Conservation (phyloP, 2,888 invertebrate species). For the Rhingia rostrata region DNA sequence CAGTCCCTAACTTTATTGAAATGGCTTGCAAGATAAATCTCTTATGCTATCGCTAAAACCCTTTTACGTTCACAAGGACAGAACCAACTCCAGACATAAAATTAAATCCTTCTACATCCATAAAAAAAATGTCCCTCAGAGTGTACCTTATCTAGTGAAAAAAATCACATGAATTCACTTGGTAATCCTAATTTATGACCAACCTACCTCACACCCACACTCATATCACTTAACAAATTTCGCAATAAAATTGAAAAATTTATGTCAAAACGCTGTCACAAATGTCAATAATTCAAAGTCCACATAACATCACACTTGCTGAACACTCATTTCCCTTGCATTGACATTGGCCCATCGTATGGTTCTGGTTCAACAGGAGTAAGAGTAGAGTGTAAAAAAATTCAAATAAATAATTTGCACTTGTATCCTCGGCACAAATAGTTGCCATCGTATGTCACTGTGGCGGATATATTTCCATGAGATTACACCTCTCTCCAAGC, state of each 20-base stretch:
- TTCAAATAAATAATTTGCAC: slow-evolving; percentile 52
- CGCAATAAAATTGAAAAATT: slow-evolving; percentile 62
- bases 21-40: too few relatives aligned
- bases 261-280: slow-evolving; percentile 53
- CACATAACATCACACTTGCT: slow-evolving; percentile 49
- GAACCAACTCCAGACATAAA: background rate
- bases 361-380: slow-evolving; percentile 2
- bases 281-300: slow-evolving; percentile 66
- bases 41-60: too few relatives aligned
- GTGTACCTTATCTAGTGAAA: slow-evolving; percentile 5
- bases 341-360: slow-evolving; percentile 22
- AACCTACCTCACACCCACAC: background rate
- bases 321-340: slow-evolving; percentile 33
- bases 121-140: background rate
- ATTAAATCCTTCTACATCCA: slow-evolving; percentile 6
- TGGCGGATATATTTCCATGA: slow-evolving; percentile 54
- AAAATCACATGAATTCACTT: slow-evolving; percentile 44
- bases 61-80: background rate
- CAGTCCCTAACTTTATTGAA: background rate
- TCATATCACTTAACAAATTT: slow-evolving; percentile 47
- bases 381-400: background rate
- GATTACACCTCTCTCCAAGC: slow-evolving; percentile 44
- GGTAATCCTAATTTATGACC: slow-evolving; percentile 43
- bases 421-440: slow-evolving; percentile 26
- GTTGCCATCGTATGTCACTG: slow-evolving; percentile 41